A percentile compares a stretch with the other conserved stretches of the same genome.
These are phyloP conservation scores for Prionailurus bengalensis DNA, from an alignment of 2,113 vertebrate species.

Conservation along the genomic window DNA sequence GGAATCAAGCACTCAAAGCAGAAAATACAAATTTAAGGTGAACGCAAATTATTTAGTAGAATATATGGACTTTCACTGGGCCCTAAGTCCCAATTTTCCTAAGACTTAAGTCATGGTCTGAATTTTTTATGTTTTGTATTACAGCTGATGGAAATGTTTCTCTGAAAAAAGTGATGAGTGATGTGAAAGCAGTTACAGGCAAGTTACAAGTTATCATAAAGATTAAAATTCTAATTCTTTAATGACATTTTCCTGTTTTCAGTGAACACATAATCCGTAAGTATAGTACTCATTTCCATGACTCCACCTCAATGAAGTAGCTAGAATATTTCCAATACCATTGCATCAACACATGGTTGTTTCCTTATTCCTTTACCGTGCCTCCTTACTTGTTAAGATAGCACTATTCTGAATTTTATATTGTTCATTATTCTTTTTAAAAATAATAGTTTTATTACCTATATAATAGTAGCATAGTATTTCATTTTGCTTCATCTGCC, in stretches of 20 bases:
- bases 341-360: background rate
- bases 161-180: constrained; percentile 42
- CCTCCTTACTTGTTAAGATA: background rate
- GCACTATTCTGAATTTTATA: background rate
- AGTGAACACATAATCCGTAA: background rate
- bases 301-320: background rate
- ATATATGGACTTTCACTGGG: background rate
- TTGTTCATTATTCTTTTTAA: constrained; percentile 4
- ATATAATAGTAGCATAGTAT: background rate
- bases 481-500: constrained; percentile 8
- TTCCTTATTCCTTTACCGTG: background rate
- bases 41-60: constrained; percentile 38
- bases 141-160: constrained; percentile 44
- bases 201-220: background rate
- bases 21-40: background rate
- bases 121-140: constrained; percentile 24
- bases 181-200: constrained; percentile 20
- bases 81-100: background rate
- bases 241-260: constrained; percentile 11
- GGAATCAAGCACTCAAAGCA: background rate
- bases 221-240: constrained; percentile 33
- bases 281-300: background rate
- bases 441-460: background rate
- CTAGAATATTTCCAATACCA: background rate
- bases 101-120: background rate